Percentiles rank a stretch among this genome's conserved stretches.
phyloP scores from a whole-genome alignment of 2,888 invertebrate genomes.

The Opisthograptis luteolata region DNA sequence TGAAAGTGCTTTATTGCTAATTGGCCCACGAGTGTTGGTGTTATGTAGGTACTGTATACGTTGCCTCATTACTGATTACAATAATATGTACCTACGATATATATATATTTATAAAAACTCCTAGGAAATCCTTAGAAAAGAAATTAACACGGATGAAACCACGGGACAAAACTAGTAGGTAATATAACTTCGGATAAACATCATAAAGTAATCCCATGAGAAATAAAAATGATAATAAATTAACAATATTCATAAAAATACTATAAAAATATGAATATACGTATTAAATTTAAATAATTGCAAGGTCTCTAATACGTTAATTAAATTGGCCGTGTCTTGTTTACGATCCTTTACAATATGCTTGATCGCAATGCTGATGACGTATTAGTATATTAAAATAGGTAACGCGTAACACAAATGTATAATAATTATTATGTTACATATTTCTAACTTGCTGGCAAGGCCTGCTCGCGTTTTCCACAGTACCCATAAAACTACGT shows the following conservation, averaged over 20 bases:
- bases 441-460: too few species aligned
- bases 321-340: slow-evolving; percentile 3
- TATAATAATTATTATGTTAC: too few species aligned
- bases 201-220: neutral
- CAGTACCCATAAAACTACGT: too few species aligned
- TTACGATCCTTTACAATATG: slow-evolving; percentile 8
- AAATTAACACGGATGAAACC: too few species aligned
- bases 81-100: too few species aligned
- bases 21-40: slow-evolving; percentile 7
- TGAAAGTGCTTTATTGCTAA: slow-evolving; percentile 36
- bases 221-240: neutral
- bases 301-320: slow-evolving; percentile 15
- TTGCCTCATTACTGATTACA: too few species aligned
- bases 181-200: too few species aligned
- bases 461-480: too few species aligned
- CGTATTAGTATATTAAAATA: slow-evolving; percentile 10
- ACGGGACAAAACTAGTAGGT: too few species aligned
- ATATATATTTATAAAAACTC: too few species aligned
- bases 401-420: too few species aligned
- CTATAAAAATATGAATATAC: slow-evolving; percentile 9
- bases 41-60: neutral
- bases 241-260: neutral
- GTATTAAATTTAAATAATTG: slow-evolving; percentile 7
- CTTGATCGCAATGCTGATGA: slow-evolving; percentile 11
- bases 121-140: too few species aligned